Percentiles rank a stretch among this genome's conserved stretches.
These are phyloP conservation scores for Drosophila parabipectinata DNA, from an alignment of 1,140 invertebrate species.

Conservation along the genomic window DNA sequence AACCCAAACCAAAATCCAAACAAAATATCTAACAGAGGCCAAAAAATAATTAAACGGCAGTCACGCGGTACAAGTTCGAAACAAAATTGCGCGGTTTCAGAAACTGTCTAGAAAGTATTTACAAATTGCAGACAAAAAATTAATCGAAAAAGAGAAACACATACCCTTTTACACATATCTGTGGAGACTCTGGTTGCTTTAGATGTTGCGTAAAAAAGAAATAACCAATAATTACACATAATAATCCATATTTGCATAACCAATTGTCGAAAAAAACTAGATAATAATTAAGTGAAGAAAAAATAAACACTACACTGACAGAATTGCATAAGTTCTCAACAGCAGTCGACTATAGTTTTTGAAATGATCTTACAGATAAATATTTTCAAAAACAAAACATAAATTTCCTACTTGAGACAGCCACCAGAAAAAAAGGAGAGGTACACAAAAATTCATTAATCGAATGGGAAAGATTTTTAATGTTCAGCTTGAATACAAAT, in stretches of 20 bases:
- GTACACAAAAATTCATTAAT: not conserved
- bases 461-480: not conserved
- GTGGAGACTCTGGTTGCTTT: not conserved
- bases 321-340: not conserved
- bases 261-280: not conserved
- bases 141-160: not conserved
- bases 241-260: not conserved
- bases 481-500: not conserved
- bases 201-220: not conserved
- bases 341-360: not conserved
- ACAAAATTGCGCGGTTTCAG: not conserved
- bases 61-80: constrained; percentile 1
- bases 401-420: not conserved
- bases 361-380: not conserved
- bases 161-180: not conserved
- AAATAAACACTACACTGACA: not conserved
- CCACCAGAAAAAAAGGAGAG: not conserved
- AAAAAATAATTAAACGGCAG: not conserved
- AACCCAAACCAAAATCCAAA: not conserved
- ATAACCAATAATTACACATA: not conserved
- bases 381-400: not conserved
- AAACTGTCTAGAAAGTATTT: constrained; percentile 3
- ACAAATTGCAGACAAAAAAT: not conserved
- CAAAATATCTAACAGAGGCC: not conserved
- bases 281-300: not conserved